Evolutionary conservation across 2,797 vertebrate species (phyloP).

Genomic region (Hapalemur alaotrensis): DNA sequence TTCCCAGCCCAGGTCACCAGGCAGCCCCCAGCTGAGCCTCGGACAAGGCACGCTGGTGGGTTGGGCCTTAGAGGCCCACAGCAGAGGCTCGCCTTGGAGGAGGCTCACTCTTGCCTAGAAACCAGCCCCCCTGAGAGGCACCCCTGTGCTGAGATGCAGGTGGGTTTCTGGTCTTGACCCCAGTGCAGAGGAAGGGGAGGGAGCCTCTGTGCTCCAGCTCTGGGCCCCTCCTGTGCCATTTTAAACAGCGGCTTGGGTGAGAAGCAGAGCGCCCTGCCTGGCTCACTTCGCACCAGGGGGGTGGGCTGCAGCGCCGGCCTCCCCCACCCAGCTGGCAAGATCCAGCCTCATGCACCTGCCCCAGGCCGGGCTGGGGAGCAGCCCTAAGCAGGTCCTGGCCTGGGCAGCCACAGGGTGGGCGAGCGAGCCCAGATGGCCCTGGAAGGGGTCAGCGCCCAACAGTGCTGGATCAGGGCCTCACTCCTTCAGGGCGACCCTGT

Average conservation of each 20-base stretch:
- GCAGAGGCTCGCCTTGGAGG: not conserved
- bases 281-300: not conserved
- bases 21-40: not conserved
- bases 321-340: rapidly evolving
- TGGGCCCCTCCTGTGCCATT: not conserved
- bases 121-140: not conserved
- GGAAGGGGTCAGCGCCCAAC: not conserved
- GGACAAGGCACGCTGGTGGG: not conserved
- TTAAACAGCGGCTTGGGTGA: not conserved
- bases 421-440: not conserved
- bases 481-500: not conserved
- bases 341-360: not conserved
- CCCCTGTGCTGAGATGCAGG: not conserved
- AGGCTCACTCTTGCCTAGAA: not conserved
- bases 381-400: not conserved
- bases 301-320: not conserved
- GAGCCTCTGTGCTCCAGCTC: not conserved
- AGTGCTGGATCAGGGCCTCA: not conserved
- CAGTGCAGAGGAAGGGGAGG: not conserved
- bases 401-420: not conserved
- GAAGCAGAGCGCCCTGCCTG: not conserved
- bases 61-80: not conserved
- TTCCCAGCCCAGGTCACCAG: not conserved
- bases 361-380: not conserved
- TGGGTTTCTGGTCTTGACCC: not conserved